A percentile compares a stretch with the other conserved stretches of the same genome.
phyloP scores from a whole-genome alignment of 1,140 invertebrate species.

The Lamellibrachia luymesi region DNA sequence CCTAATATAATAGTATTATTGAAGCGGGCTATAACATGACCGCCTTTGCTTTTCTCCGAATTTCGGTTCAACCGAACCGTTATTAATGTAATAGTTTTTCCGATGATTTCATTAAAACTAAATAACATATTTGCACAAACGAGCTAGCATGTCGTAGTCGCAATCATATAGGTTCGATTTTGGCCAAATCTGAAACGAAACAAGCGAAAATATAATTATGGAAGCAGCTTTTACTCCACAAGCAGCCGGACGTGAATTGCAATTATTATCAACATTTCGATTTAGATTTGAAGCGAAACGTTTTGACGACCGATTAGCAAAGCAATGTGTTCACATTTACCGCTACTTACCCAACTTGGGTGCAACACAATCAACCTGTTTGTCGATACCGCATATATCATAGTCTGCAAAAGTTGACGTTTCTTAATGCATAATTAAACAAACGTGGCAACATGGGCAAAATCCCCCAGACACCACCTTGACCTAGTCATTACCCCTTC shows the following conservation, averaged over 20 bases:
- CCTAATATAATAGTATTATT: no score
- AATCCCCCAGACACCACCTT: no score
- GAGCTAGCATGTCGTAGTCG: background rate
- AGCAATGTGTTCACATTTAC: no score
- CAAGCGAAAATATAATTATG: background rate
- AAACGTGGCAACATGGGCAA: background rate
- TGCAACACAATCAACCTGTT: background rate
- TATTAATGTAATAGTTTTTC: background rate
- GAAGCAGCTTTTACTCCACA: background rate
- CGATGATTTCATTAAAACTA: background rate
- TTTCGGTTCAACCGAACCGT: no score
- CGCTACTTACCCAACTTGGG: background rate
- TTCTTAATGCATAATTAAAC: background rate
- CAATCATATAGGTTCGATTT: background rate
- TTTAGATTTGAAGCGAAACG: no score
- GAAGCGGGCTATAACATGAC: no score
- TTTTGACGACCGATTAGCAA: no score
- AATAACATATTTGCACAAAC: background rate
- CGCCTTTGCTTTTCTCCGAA: no score
- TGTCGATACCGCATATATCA: background rate
- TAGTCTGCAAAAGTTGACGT: background rate
- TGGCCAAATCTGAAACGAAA: background rate
- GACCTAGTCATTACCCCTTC: no score
- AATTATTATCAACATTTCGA: no score
- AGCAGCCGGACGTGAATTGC: no score